Conservation (phyloP, 2,797 vertebrate species). For the Pseudotriccus pelzelni region DNA sequence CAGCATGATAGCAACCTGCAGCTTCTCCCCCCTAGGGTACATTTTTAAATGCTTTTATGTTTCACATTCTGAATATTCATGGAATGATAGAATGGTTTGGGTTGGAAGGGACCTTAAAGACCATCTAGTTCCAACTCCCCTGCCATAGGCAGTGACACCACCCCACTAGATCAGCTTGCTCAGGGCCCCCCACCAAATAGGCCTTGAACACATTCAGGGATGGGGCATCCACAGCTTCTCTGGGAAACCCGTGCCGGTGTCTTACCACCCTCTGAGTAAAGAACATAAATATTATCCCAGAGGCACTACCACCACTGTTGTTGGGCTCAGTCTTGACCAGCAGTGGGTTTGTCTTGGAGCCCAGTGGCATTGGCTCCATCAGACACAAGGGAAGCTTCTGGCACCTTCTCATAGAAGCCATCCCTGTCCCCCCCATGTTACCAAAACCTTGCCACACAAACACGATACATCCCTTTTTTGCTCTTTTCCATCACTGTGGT, state of each 20-base stretch:
- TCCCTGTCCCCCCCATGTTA: accelerated
- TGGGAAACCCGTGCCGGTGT: background rate
- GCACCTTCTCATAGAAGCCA: background rate
- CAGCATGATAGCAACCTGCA: background rate
- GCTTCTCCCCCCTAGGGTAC: background rate
- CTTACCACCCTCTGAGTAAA: background rate
- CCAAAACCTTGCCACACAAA: background rate
- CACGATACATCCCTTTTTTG: background rate
- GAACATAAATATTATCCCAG: background rate
- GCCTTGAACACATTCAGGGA: background rate
- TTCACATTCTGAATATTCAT: background rate
- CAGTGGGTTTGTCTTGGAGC: background rate
- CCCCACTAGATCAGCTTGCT: background rate
- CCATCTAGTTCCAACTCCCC: background rate
- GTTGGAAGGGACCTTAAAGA: background rate
- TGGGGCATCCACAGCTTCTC: background rate
- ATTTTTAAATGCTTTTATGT: background rate
- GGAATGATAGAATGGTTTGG: background rate
- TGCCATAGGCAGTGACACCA: background rate
- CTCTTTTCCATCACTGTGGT: background rate
- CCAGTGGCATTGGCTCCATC: background rate
- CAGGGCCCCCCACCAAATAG: too few relatives aligned
- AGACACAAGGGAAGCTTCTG: background rate
- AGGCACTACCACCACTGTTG: background rate
- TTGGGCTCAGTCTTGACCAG: background rate